Base-by-base conservation (phyloP, 1,140 invertebrate species). In the Zaprionus davidi region DNA sequence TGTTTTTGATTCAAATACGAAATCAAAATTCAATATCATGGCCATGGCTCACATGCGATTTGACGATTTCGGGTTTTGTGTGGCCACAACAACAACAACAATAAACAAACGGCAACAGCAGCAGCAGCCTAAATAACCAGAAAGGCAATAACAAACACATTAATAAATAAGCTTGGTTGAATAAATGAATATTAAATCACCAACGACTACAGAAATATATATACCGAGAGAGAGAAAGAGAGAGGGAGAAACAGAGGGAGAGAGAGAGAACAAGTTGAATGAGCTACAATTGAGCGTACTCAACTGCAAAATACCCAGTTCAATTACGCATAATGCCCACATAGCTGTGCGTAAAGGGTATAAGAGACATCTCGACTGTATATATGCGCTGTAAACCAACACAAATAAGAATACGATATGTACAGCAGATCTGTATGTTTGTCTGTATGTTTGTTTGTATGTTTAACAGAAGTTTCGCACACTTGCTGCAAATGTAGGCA, bases 161-260 rank as follows among this genome's bases (percentile, higher is more conserved):
- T 82, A 87, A 82, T 82, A 86, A 80, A 82, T 88, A 83, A 90
- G 88, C 84, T 90, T 81, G 81, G 78, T 58, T 88, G 85, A 88
- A 88, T 88, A 88, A 88, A 88, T 90, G 85, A 88, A 88, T 90
- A 88, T 81, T 88, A 90, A 88, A 87, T 88, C 69, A 75, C 71
- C 79, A 70, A 17, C 81, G 71, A 62, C 76, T 69, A 70, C 65
- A 71, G 62, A 76, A 82, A 75, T 3, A 44, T 46, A 46, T 7
- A 17, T 17, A 46, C 7, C 7, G 0, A 17, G 15, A 57, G 34
- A 58, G 7, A 71, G 22, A 58, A 31, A 62, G 46, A 34, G 34
- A 46, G 22, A 58, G 62, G 62, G 46, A 34, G 34, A 46, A 22
- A 41, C 20, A 56, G 57, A 36, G 62, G 51, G 9, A 44, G 22